Evolutionary conservation across 2,888 invertebrate genomes (phyloP).

Genomic region (Eupithecia insigniata): DNA sequence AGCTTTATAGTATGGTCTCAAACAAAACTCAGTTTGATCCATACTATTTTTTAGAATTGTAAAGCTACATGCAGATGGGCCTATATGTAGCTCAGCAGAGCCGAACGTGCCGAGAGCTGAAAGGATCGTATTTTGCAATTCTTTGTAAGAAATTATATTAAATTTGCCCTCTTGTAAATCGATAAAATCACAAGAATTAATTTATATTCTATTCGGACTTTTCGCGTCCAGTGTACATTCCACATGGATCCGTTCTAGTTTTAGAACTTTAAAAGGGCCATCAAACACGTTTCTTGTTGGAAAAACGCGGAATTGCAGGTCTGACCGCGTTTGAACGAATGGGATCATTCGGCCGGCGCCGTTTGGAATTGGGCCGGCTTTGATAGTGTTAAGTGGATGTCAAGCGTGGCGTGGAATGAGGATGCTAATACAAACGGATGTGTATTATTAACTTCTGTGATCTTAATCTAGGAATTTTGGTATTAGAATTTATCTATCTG

Average conservation of each 20-base stretch:
- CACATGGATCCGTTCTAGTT: conserved; percentile 37
- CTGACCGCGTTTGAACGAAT: conserved; percentile 39
- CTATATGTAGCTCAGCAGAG: not conserved
- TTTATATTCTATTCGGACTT: not conserved
- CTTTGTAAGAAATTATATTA: not conserved
- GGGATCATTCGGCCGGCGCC: conserved; percentile 4
- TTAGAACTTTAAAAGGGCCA: conserved; percentile 40
- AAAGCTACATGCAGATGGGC: not conserved
- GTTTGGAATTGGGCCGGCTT: not conserved
- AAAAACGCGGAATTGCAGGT: conserved; percentile 29
- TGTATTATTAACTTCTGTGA: conserved; percentile 1
- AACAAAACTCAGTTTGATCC: not conserved
- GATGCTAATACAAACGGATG: not conserved
- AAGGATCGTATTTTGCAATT: not conserved
- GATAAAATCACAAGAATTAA: not conserved
- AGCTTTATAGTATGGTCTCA: conserved; percentile 55
- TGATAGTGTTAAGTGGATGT: not conserved
- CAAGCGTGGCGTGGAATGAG: not conserved
- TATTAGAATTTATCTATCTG: not conserved
- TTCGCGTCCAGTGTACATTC: conserved; percentile 22
- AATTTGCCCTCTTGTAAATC: not conserved
- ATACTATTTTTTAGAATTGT: not conserved
- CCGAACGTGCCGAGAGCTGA: not conserved
- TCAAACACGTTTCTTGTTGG: conserved; percentile 32
- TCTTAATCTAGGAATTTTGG: not conserved